Evolutionary conservation across 2,797 vertebrate genomes (phyloP).

Genomic region (Fistularia commersonii): DNA sequence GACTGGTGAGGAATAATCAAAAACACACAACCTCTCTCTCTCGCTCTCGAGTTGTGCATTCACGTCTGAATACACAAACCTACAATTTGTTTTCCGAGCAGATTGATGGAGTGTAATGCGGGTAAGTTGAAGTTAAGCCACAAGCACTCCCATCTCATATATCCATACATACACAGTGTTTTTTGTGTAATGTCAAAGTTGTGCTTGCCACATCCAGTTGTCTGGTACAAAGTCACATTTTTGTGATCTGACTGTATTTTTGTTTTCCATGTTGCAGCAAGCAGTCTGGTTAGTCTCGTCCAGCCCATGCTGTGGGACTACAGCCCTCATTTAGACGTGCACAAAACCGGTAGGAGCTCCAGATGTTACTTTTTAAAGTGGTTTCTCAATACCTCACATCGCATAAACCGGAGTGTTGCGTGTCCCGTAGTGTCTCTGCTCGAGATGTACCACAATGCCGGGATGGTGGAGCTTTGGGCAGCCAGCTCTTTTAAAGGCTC

Average conservation of each 20-base stretch:
- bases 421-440: constrained; percentile 77
- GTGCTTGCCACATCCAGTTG: too few relatives aligned
- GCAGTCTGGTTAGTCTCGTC: constrained; percentile 82
- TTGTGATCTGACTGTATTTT: not conserved
- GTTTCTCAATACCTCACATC: too few relatives aligned
- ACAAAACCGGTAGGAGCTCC: constrained; percentile 75
- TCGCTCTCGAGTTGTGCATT: too few relatives aligned
- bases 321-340: constrained; percentile 79
- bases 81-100: too few relatives aligned
- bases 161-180: too few relatives aligned
- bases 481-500: constrained; percentile 97
- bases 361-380: not conserved
- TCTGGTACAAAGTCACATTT: not conserved
- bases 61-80: too few relatives aligned
- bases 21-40: too few relatives aligned
- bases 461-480: constrained; percentile 86
- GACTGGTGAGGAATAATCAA: constrained; percentile 72
- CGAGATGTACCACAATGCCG: constrained; percentile 81
- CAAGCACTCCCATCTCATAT: too few relatives aligned
- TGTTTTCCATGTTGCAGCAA: constrained; percentile 66
- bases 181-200: too few relatives aligned
- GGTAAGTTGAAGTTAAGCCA: too few relatives aligned
- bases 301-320: constrained; percentile 98
- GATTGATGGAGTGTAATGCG: too few relatives aligned
- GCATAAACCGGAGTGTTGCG: too few relatives aligned